Percentiles rank a stretch among this genome's conserved stretches.
Evolutionary conservation across 1,140 invertebrate species (phyloP).

Genomic region (Wiebesia pumilae): DNA sequence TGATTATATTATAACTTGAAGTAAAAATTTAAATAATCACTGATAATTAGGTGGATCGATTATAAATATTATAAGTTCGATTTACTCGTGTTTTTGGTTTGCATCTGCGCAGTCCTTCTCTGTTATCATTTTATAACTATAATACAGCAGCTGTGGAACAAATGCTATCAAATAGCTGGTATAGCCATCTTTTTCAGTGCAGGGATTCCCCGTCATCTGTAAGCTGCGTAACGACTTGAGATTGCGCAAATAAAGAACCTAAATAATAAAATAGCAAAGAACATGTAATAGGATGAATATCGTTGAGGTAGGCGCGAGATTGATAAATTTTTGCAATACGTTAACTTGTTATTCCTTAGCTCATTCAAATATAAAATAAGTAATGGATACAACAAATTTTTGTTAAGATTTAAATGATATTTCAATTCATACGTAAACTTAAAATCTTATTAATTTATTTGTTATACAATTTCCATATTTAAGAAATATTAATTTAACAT

Average conservation of each 20-base stretch:
- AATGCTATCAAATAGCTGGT: slow-evolving; percentile 82
- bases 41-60: slow-evolving; percentile 67
- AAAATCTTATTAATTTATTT: no score
- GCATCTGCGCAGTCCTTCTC: slow-evolving; percentile 77
- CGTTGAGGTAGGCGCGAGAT: no score
- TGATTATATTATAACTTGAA: no score
- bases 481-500: not conserved
- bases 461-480: no score
- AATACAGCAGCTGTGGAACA: slow-evolving; percentile 85
- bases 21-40: not conserved
- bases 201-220: slow-evolving; percentile 88
- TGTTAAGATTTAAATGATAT: no score
- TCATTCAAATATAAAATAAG: not conserved
- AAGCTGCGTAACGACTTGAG: slow-evolving; percentile 85
- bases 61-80: not conserved
- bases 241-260: slow-evolving; percentile 86
- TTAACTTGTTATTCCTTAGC: no score
- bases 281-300: not conserved
- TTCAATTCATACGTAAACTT: no score
- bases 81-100: slow-evolving; percentile 26
- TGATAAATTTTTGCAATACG: no score
- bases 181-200: slow-evolving; percentile 76
- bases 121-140: slow-evolving; percentile 85
- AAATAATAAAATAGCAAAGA: slow-evolving; percentile 25
- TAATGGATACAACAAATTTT: no score